Evolutionary conservation across 2,113 vertebrate genomes (phyloP), one percentile per base, ranked within the genome.

Genomic region (Australoheros scitulus): DNA sequence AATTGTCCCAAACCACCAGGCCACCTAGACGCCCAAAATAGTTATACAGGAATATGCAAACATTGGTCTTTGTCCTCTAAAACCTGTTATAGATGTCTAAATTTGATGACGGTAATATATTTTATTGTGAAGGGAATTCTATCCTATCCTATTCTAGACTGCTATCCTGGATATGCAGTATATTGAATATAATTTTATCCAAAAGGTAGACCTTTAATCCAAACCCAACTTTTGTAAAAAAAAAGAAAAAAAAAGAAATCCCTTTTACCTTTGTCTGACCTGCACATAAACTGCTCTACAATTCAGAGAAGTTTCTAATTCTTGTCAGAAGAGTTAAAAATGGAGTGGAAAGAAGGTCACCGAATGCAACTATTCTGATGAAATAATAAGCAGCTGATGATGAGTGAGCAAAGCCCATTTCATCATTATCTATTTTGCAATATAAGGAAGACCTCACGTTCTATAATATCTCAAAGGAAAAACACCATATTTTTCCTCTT

Each of bases 341-440:
- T 3, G 18, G 17, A 81, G 56, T 70, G 50, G 22, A 88, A 87
- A 92, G 83, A 87, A 87, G 61, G 88, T 64, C 86, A 68, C 60
- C 9, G 20, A 77, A 47, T 52, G 52, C 55, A 65, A 64, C 34
- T n/a, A n/a, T n/a, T n/a, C 63, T 86, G 85, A 85, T 50, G 22
- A 86, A 85, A 90, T 80, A 87, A 86, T 84, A 56, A 81, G 70
- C 86, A 38, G 34, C 22, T 88, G 78, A 88, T 80, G 87, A 81
- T 70, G 76, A 82, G 57, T 58, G 83, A 88, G 47, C 50, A 74
- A 76, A 87, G 61, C 32, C 32, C 34, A 32, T 88, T 85, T 88
- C 86, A 87, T 87, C 84, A 83, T 82, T 76, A 59, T 65, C 72
- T 78, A 52, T 61, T 82, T 79, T 81, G 60, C 70, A 81, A 43